Percentiles rank a stretch among this genome's conserved stretches.
phyloP scores from a whole-genome alignment of 2,888 invertebrate genomes.

The Caenorhabditis auriculariae region DNA sequence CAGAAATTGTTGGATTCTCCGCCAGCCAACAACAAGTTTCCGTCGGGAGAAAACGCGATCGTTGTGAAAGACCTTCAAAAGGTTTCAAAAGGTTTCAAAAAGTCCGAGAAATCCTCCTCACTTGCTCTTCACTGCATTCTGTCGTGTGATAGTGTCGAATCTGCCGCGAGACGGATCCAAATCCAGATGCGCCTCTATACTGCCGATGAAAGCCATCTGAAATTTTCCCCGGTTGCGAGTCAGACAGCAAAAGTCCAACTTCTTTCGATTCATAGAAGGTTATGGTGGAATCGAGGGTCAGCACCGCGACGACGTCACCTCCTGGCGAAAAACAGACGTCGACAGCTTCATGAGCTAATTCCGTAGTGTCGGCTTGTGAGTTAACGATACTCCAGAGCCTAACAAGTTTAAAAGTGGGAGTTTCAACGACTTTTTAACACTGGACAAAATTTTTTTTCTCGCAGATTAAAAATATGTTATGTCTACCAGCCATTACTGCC shows the following conservation, averaged over 20 bases:
- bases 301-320: slow-evolving; percentile 87
- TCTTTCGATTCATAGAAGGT: slow-evolving; percentile 75
- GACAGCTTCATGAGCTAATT: slow-evolving; percentile 69
- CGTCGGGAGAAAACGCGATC: slow-evolving; percentile 91
- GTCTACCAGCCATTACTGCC: too few relatives aligned
- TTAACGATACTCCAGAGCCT: slow-evolving; percentile 42
- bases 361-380: slow-evolving; percentile 30
- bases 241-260: slow-evolving; percentile 7
- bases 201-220: slow-evolving; percentile 66
- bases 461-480: too few relatives aligned
- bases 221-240: neutral
- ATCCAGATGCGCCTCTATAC: slow-evolving; percentile 86
- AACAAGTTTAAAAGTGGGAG: neutral
- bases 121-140: slow-evolving; percentile 71
- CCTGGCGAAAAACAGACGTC: slow-evolving; percentile 84
- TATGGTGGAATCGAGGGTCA: slow-evolving; percentile 84
- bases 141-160: slow-evolving; percentile 82
- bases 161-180: slow-evolving; percentile 82
- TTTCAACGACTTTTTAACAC: too few relatives aligned
- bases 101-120: slow-evolving; percentile 7
- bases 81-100: neutral
- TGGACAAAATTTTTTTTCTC: too few relatives aligned
- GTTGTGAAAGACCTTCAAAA: slow-evolving; percentile 81
- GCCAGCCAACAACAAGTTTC: slow-evolving; percentile 83
- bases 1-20: slow-evolving; percentile 93